Evolutionary conservation across 2,113 vertebrate genomes (phyloP), one percentile per base, ranked within the genome.

Genomic region (Dissostichus mawsoni): DNA sequence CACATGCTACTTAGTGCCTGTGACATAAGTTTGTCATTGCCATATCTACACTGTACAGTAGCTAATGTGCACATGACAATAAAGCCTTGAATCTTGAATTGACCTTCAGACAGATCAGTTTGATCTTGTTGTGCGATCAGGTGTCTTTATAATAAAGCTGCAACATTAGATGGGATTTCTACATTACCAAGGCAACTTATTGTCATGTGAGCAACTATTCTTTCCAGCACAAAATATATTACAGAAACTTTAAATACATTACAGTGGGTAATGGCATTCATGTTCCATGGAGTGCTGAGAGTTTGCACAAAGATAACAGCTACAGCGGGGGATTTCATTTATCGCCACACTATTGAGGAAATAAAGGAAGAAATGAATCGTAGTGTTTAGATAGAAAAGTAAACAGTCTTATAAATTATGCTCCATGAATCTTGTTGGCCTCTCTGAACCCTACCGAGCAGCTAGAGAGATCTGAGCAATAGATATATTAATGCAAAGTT

Each of bases 121-220:
- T 59, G 75, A 72, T 77, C 56, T 55, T 16, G 61, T 20, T 41
- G 3, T 68, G 20, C 5, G 12, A 61, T 10, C 58, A 69, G 44
- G 59, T 74, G 53, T 57, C 45, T 76, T 78, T 58, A n/a, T 13
- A 62, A 65, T 56, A 56, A 45, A 73, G 50, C 66, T n/a, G 18
- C 33, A 56, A 12, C 52, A 14, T 76, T 59, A 36, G 52, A 78
- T 66, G 16, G 16, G 76, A 51, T 59, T 23, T 17, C 45, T 63
- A 50, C 41, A 55, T 51, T 44, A 5, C 48, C 0, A 7, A 51
- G 41, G 50, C 48, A 14, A 62, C 76, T 55, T 29, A 44, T 11
- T 74, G 52, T 18, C 50, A 50, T 75, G 25, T 33, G 18, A n/a
- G 17, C 13, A 52, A 6, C 44, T 41, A 20, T 58, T 23, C 0